phyloP scores from a whole-genome alignment of 92 coral and sea anemone species.

The Heliopora coerulea region DNA sequence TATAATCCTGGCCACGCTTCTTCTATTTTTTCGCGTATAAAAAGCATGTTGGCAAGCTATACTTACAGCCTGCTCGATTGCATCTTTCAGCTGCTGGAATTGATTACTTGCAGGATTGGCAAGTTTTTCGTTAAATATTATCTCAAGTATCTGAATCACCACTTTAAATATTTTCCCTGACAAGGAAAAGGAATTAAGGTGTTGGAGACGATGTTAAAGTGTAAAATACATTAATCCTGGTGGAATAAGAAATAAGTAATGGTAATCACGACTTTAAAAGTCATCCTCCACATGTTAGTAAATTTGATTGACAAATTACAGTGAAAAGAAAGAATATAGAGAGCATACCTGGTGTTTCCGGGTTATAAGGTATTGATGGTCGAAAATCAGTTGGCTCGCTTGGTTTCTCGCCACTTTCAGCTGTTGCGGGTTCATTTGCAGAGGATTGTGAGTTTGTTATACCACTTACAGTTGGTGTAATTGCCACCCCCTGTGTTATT shows the following conservation, averaged over 20 bases:
- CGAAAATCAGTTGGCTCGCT: not conserved
- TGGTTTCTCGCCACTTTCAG: not conserved
- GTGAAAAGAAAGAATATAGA: too few species aligned
- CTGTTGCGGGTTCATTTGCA: not conserved
- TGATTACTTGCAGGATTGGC: not conserved
- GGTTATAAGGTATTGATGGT: slow-evolving; percentile 1
- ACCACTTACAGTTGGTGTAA: not conserved
- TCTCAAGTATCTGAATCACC: not conserved
- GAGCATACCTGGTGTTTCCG: slow-evolving; percentile 16
- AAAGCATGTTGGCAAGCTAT: too few species aligned
- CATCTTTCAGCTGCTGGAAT: not conserved
- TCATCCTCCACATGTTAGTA: too few species aligned
- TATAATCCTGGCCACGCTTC: too few species aligned
- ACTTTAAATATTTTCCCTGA: not conserved
- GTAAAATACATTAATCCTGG: too few species aligned
- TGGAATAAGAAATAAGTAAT: too few species aligned
- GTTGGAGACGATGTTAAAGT: too few species aligned
- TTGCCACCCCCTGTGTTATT: too few species aligned
- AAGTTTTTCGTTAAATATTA: not conserved
- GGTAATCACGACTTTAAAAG: too few species aligned
- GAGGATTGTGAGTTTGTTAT: not conserved
- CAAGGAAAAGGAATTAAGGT: too few species aligned
- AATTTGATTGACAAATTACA: too few species aligned
- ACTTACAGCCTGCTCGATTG: not conserved
- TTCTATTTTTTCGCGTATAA: too few species aligned